These are phyloP conservation scores for Gallinago undulata DNA, from an alignment of 2,113 vertebrate genomes.

Conservation along the genomic window DNA sequence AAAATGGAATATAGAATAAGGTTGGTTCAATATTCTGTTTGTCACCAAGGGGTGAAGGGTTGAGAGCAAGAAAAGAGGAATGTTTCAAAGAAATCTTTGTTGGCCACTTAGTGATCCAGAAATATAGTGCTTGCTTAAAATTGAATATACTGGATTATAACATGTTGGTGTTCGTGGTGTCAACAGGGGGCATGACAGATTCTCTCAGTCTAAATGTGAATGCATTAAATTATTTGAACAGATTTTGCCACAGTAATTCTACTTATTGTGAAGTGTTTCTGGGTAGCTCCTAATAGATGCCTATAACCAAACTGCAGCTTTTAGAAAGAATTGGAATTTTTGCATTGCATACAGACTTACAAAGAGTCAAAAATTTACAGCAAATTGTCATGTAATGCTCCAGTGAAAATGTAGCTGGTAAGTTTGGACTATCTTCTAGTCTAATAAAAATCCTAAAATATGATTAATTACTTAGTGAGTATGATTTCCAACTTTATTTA, in stretches of 20 bases:
- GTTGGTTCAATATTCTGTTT: not conserved
- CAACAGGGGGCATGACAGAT: not conserved
- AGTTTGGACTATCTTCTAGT: not conserved
- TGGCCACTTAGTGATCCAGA: not conserved
- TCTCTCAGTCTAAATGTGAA: not conserved
- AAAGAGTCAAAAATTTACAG: not conserved
- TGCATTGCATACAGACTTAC: not conserved
- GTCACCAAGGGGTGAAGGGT: not conserved
- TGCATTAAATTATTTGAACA: not conserved
- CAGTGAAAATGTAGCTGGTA: not conserved
- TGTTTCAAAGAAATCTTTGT: not conserved
- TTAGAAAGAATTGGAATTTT: not conserved
- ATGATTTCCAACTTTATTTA: not conserved
- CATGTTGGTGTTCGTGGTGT: not conserved
- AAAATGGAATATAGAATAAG: not conserved
- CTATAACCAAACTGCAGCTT: not conserved
- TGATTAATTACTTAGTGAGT: not conserved
- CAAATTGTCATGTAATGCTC: not conserved
- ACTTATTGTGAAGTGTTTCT: not conserved
- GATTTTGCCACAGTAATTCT: not conserved
- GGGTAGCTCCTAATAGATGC: not conserved
- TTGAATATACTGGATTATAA: not conserved
- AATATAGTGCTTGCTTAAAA: not conserved
- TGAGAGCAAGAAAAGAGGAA: not conserved
- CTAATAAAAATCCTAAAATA: not conserved